A percentile compares a stretch with the other conserved stretches of the same genome.
Conservation (phyloP, 2,888 invertebrate species). For the Macrophya annulata region DNA sequence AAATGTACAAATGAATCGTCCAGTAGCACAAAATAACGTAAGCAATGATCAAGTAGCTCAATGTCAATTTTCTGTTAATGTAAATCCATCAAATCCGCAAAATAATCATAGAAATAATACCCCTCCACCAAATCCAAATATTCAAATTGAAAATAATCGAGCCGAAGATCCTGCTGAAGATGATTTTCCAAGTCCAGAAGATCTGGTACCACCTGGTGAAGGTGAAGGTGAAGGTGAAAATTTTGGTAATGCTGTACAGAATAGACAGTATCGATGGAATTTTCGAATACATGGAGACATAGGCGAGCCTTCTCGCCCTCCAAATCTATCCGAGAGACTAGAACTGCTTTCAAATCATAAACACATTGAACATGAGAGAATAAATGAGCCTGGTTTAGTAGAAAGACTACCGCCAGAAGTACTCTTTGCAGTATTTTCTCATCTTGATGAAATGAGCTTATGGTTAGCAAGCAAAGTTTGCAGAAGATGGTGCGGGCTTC, state of each 20-base stretch:
- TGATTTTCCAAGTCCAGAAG: slow-evolving; percentile 61
- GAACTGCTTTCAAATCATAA: slow-evolving; percentile 82
- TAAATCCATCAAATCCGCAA: slow-evolving; percentile 20
- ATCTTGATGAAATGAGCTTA: slow-evolving; percentile 95
- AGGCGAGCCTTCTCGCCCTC: slow-evolving; percentile 80
- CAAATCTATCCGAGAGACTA: slow-evolving; percentile 83
- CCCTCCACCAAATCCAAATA: slow-evolving; percentile 56
- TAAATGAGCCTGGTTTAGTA: slow-evolving; percentile 83
- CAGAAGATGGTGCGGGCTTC: slow-evolving; percentile 90
- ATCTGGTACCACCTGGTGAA: slow-evolving; percentile 63
- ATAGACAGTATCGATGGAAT: slow-evolving; percentile 64
- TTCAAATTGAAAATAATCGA: slow-evolving; percentile 49
- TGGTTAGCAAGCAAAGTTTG: slow-evolving; percentile 95
- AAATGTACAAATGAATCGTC: slow-evolving; percentile 24
- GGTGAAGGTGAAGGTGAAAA: slow-evolving; percentile 64
- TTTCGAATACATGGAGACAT: slow-evolving; percentile 65
- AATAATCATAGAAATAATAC: slow-evolving; percentile 41
- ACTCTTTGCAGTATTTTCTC: slow-evolving; percentile 92
- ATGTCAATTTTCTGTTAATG: slow-evolving; percentile 37
- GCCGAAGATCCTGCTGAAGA: slow-evolving; percentile 66
- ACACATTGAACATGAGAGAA: slow-evolving; percentile 73
- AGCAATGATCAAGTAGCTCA: slow-evolving; percentile 46
- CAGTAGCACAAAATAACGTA: slow-evolving; percentile 31
- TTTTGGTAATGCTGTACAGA: slow-evolving; percentile 61
- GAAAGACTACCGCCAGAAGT: slow-evolving; percentile 90